A percentile compares a stretch with the other conserved stretches of the same genome.
Conservation (phyloP, 2,888 invertebrate genomes). For the Sepiola atlantica region DNA sequence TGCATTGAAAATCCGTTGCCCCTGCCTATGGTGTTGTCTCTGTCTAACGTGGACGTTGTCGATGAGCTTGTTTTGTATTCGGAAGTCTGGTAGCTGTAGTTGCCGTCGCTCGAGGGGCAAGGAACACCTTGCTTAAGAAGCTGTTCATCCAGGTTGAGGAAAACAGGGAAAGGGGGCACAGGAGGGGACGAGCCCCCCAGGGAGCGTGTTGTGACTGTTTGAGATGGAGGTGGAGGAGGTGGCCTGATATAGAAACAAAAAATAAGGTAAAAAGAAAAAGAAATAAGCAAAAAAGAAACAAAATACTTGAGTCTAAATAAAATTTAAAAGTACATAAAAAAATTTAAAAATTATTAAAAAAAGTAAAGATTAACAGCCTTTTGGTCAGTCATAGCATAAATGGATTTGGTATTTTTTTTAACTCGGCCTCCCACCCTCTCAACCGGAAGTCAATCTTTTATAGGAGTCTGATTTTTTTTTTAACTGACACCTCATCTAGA, state of each 20-base stretch:
- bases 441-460: too few species aligned
- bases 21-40: background rate
- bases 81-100: conserved; percentile 2
- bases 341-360: background rate
- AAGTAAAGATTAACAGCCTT: background rate
- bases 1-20: background rate
- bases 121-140: background rate
- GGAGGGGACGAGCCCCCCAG: conserved; percentile 34
- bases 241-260: conserved; percentile 39
- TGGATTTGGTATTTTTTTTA: background rate
- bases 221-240: conserved; percentile 41
- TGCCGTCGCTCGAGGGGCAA: background rate
- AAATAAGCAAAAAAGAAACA: background rate
- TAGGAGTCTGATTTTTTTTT: too few species aligned
- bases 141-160: background rate
- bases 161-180: conserved; percentile 34
- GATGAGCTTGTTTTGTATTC: background rate
- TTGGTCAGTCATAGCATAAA: background rate
- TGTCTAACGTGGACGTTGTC: background rate
- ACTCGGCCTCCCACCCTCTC: too few species aligned
- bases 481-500: too few species aligned
- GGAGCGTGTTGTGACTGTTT: background rate
- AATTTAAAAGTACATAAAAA: background rate
- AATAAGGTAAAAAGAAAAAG: too few species aligned
- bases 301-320: background rate